Base-by-base conservation (phyloP, 2,113 vertebrate species). In the Dicentrarchus labrax region DNA sequence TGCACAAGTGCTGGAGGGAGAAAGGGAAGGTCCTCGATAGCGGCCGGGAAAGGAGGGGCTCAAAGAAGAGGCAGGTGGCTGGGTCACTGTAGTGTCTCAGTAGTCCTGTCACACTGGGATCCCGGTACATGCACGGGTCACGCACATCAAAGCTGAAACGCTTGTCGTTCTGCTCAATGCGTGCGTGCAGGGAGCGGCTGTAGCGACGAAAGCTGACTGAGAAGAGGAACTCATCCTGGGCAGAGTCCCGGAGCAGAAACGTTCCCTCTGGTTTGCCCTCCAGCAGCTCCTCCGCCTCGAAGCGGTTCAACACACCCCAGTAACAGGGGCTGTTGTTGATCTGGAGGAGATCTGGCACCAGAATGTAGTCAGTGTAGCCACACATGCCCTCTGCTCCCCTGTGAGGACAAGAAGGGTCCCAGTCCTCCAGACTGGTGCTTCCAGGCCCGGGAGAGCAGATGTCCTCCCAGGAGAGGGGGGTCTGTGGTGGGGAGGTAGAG, bases 191-290 rank as follows among this genome's bases (percentile, higher is more conserved):
- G 48, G 98, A 99, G 43, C 98, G 98, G 56, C 98, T 98, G 90
- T 98, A 99, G 79, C 98, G 98, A 5, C 98, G 95, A 85, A 99
- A 99, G 94, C 98, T 99, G 79, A 99, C 98, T 0, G 98, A 99
- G 90, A 99, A 99, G 76, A 99, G 96, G 86, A 97, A 99, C 86
- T 99, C 97, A 8, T 99, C 97, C 82, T 99, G 98, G 70, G 98
- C 98, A 9, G 98, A 99, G 89, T 99, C 98, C 24, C 98, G 87
- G 19, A 99, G 93, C 85, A 99, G 94, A 84, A 99, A 99, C 0
- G 98, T 99, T 3, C 98, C 98, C 90, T 99, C 98, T 1, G 98
- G 98, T 84, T 98, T 97, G 17, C 98, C 98, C 78, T 99, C 98
- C 36, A 99, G 94, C 13, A 99, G 96, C 2, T 97, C 98, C 94